Evolutionary conservation across 2,888 invertebrate species (phyloP), one percentile per base, ranked within the genome.

Genomic region (Zygaena filipendulae): DNA sequence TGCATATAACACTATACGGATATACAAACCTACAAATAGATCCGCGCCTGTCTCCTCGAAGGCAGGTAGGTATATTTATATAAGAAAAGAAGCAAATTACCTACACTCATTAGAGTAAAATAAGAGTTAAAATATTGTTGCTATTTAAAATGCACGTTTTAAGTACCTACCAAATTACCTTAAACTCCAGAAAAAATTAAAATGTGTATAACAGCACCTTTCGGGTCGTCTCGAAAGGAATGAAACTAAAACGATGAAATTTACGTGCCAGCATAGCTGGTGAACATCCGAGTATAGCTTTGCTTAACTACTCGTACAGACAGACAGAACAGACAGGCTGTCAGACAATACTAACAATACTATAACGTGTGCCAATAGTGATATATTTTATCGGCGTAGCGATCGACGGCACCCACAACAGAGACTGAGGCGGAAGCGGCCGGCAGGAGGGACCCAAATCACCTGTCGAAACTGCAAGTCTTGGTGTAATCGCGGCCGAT

Each of bases 391-490:
- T 42, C 36, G 30, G 42, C 21, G 23, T 33, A 29, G 27, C 28
- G 13, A 43, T 30, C 27, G 37, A 29, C 28, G 24, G 16, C 14
- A 24, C 12, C 27, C 23, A 12, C 32, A 36, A 44, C 38, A 40
- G 42, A 48, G 48, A 39, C 45, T 49, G 32, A 37, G 36, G 42
- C 67, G 71, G 71, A 72, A 66, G 50, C 59, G 62, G 57, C 56
- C 57, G 64, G 58, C 58, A 49, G 40, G 41, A 32, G 35, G 57
- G 60, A 79, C 79, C 79, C 74, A 70, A 74, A 75, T 77, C 79
- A 79, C 52, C 59, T 77, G 77, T 77, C 79, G 71, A 68, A 68
- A 46, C 53, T 38, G 42, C 49, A 56, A 61, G 62, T 56, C 60
- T 61, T 63, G 45, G 49, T 47, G 53, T 61, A 64, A 71, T 70